Conservation (phyloP, 2,888 invertebrate genomes). For the Heterodera filipjevi region DNA sequence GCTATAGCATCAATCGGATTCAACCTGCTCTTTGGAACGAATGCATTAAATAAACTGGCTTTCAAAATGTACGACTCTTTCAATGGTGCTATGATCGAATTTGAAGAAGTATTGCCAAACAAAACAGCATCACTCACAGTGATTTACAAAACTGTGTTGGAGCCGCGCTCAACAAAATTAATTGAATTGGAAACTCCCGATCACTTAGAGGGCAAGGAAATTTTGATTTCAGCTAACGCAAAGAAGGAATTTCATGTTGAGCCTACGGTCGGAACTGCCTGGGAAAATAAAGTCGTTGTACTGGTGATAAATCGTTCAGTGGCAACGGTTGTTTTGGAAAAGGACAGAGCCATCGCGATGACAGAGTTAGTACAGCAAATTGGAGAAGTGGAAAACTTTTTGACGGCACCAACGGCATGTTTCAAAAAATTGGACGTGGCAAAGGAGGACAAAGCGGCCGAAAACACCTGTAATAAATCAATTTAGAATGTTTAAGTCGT, state of each 20-base stretch:
- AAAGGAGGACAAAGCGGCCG: no score
- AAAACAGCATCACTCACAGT: neutral
- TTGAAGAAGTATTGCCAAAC: neutral
- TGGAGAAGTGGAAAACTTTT: no score
- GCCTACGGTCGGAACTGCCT: neutral
- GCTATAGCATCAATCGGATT: conserved; percentile 2
- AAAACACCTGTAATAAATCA: no score
- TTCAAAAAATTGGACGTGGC: no score
- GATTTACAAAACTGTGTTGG: neutral
- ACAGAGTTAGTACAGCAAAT: no score
- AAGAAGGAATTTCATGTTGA: neutral
- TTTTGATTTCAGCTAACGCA: neutral
- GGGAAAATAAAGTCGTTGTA: neutral
- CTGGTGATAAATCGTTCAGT: neutral
- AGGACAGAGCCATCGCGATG: no score
- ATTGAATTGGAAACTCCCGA: neutral
- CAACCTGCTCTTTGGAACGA: conserved; percentile 18
- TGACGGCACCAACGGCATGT: no score
- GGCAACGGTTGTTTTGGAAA: no score
- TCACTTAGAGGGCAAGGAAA: neutral
- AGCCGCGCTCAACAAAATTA: neutral
- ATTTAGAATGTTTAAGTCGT: no score
- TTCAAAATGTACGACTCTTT: conserved; percentile 20
- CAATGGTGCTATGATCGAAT: conserved; percentile 5
- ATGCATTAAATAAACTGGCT: conserved; percentile 6